Base-by-base conservation (phyloP, 2,797 vertebrate species). In the Chelon auratus region DNA sequence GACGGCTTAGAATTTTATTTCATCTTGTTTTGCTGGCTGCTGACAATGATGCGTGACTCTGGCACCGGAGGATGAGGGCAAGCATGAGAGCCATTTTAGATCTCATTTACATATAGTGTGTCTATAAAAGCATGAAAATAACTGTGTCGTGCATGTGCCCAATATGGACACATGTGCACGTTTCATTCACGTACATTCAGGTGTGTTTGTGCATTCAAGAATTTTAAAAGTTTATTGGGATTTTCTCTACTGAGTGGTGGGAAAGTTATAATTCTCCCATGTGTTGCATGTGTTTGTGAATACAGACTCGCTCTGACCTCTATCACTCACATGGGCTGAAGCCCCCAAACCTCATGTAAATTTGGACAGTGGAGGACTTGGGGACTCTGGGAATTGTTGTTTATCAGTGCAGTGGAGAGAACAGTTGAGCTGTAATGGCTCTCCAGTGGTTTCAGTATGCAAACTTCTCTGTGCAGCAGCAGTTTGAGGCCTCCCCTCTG, bases 1-100 rank as follows among this genome's bases (percentile, higher is more conserved):
- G 92, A 94, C 88, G 89, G 94, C 94, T 95, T 94, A 94, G 90
- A 94, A 90, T 94, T 95, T 95, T 95, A 95, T 95, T 95, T 95
- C 94, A 95, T 95, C 94, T 95, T 95, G 94, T 95, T 95, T 95
- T 94, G 90, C 91, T 84, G 91, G 89, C 91, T 93, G 93, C 92
- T 91, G 93, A 94, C 93, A 93, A 93, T 93, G 93, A 94, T 93
- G 93, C 93, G 93, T 95, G 93, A 95, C 93, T 94, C 91, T 83
- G 87, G 89, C 85, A 89, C 82, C 80, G 91, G 89, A 92, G 91
- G 90, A 92, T 94, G 91, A 90, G 92, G 89, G 90, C 92, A 84
- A 85, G 87, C 86, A 86, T 82, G 83, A 92, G 92, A 92, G 88
- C 82, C 90, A 90, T 94, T 94, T 93, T 91, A 91, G 89, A 93